phyloP scores from a whole-genome alignment of 2,113 vertebrate genomes.

The Trinectes maculatus region DNA sequence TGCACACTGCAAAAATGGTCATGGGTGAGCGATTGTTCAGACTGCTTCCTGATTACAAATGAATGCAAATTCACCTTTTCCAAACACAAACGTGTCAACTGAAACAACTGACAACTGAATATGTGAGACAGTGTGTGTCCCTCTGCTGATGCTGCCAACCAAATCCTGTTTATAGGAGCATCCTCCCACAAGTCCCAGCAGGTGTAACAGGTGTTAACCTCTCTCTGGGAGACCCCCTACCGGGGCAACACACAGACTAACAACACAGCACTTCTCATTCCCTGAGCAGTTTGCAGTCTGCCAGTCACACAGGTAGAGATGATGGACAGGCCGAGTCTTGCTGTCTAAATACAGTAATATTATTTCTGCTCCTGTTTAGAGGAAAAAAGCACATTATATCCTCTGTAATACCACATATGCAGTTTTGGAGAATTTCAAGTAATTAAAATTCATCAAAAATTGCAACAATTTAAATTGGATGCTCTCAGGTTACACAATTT shows the following conservation, averaged over 20 bases:
- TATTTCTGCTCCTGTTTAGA: conserved; percentile 7
- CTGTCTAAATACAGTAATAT: conserved; percentile 30
- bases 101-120: neutral
- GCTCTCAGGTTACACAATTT: neutral
- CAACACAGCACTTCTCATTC: conserved; percentile 60
- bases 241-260: conserved; percentile 53
- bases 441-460: too few relatives aligned
- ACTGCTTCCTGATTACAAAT: neutral
- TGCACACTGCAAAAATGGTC: too few relatives aligned
- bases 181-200: conserved; percentile 61
- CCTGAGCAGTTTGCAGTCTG: conserved; percentile 50
- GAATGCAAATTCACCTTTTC: neutral
- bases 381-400: conserved; percentile 4
- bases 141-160: conserved; percentile 24
- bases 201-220: conserved; percentile 71
- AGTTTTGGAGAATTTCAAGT: too few relatives aligned
- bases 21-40: neutral
- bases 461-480: neutral
- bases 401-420: too few relatives aligned
- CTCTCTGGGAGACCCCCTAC: conserved; percentile 50
- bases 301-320: conserved; percentile 58
- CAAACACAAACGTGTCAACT: neutral
- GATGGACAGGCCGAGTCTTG: conserved; percentile 42
- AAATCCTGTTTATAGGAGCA: conserved; percentile 43
- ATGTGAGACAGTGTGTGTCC: neutral